Evolutionary conservation across 2,113 vertebrate genomes (phyloP), one percentile per base, ranked within the genome.

Genomic region (Protobothrops mucrosquamatus): DNA sequence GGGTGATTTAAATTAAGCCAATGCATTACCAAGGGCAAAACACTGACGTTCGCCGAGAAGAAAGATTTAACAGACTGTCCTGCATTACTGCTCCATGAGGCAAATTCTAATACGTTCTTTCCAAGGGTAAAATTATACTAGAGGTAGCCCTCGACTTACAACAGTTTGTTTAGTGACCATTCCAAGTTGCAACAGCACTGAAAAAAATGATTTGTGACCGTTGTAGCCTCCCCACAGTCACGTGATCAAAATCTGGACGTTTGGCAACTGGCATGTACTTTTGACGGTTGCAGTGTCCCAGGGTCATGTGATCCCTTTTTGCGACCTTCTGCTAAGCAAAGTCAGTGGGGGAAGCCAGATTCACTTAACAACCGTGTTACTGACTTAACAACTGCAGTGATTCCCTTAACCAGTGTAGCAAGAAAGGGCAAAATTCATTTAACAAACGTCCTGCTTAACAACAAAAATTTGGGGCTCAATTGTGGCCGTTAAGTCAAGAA

Each of bases 21-120:
- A 91, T 46, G 46, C 93, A 59, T 56, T 9, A 94, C 90, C 95
- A 92, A 20, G 2, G 23, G 89, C 2, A 34, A 61, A 91, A 93
- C 39, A 59, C 93, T 92, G 85, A 92, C 92, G 85, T 3, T 88
- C 92, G 56, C 94, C 95, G 54, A 92, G 95, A 97, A 94, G 26
- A 88, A 22, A 94, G 93, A 96, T 93, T 97, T 96, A 94, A 93
- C 59, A 93, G 95, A 94, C 54, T 61, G 89, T 88, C 94, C 74
- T 93, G 93, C 52, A 26, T 90, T 95, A 96, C 97, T 97, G 96
- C 69, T 90, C 61, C 90, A 92, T 43, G 1, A 97, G 96, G 97
- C 97, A 97, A 97, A 95, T 89, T 29, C 0, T 0, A 51, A 91
- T 46, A 54, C 54, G 89, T 52, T 94, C 94, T 39, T 93, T 95